Conservation (phyloP, 2,113 vertebrate genomes). For the Sprattus sprattus region DNA sequence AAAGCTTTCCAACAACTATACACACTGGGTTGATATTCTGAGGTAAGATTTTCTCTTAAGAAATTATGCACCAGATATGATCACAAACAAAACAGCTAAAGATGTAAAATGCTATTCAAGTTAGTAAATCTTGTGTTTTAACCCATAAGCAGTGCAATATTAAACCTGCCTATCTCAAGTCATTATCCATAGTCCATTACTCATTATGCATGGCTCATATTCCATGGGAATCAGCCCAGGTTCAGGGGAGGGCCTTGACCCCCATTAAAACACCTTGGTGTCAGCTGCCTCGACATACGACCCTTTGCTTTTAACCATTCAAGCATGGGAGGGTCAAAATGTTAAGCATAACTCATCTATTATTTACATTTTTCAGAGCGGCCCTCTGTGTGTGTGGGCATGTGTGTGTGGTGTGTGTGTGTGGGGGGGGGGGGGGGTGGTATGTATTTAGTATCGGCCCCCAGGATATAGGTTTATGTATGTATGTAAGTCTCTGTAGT, state of each 20-base stretch:
- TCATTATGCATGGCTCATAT: neutral
- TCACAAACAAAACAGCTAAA: slow-evolving; percentile 3
- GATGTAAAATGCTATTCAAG: neutral
- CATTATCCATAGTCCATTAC: neutral
- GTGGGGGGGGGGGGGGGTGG: neutral
- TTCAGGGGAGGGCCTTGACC: slow-evolving; percentile 1
- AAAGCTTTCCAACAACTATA: neutral
- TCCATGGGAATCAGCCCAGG: neutral
- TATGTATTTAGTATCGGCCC: neutral
- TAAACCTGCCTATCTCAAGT: neutral
- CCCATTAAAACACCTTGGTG: neutral
- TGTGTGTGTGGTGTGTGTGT: slow-evolving; percentile 22
- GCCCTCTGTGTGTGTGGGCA: neutral
- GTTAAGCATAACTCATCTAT: slow-evolving; percentile 25
- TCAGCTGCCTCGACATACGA: neutral
- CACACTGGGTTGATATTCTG: neutral
- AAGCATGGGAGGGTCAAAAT: slow-evolving; percentile 14
- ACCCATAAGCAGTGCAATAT: neutral
- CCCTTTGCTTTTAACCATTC: slow-evolving; percentile 9
- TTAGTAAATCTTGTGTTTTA: neutral
- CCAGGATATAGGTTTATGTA: neutral
- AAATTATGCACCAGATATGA: neutral
- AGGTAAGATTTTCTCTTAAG: neutral
- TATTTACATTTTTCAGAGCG: neutral
- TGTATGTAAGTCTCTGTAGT: neutral